phyloP scores from a whole-genome alignment of 2,888 invertebrate species.

The Junonia oenone region DNA sequence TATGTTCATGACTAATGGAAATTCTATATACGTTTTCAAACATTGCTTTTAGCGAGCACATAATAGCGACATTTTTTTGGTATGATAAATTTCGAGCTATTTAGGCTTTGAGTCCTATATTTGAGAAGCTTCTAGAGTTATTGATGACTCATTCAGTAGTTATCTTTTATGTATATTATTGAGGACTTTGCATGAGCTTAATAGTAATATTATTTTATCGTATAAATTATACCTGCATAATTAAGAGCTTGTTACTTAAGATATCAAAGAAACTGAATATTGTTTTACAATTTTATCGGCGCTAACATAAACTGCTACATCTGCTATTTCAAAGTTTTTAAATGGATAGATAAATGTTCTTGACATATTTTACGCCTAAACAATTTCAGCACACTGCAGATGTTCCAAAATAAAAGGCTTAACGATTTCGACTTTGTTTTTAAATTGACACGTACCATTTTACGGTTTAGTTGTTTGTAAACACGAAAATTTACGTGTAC shows the following conservation, averaged over 20 bases:
- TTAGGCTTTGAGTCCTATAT: background rate
- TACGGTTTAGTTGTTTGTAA: slow-evolving; percentile 6
- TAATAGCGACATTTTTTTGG: background rate
- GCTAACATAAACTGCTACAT: background rate
- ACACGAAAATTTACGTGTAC: slow-evolving; percentile 13
- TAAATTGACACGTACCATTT: slow-evolving; percentile 13
- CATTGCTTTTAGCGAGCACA: background rate
- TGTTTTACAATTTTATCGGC: too few species aligned
- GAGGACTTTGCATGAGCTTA: too few species aligned
- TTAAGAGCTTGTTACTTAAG: too few species aligned
- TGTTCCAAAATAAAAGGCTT: background rate
- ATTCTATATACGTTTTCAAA: background rate
- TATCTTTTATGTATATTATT: too few species aligned
- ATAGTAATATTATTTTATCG: too few species aligned
- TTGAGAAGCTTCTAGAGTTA: background rate
- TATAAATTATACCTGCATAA: too few species aligned
- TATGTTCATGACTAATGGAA: background rate
- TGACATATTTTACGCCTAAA: background rate
- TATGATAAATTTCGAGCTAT: background rate
- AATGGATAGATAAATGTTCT: background rate
- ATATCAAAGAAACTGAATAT: too few species aligned
- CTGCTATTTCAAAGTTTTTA: too few species aligned
- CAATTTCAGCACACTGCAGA: background rate
- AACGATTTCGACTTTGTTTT: slow-evolving; percentile 1
- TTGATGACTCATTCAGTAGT: background rate